Base-by-base conservation (phyloP, 92 coral and sea anemone species). In the Meandrina meandrites region DNA sequence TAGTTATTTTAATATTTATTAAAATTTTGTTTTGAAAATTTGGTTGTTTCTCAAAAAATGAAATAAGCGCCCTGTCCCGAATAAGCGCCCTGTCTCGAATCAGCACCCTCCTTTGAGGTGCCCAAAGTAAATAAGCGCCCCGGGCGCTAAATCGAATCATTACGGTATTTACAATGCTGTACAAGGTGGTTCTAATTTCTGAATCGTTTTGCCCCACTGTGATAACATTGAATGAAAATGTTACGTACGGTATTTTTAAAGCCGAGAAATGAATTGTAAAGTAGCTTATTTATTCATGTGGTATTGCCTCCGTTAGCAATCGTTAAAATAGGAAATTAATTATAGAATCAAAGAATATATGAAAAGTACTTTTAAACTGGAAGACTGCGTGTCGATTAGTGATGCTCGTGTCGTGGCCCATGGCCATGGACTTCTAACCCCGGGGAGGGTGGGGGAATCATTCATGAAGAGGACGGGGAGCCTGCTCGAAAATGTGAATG, bases 11-110 rank as follows among this genome's bases (percentile, higher is more conserved):
- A n/a, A n/a, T n/a, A n/a, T n/a, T n/a, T n/a, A n/a, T n/a, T n/a
- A n/a, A n/a, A n/a, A n/a, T n/a, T n/a, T n/a, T n/a, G n/a, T n/a
- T n/a, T n/a, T n/a, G n/a, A n/a, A n/a, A n/a, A n/a, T n/a, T n/a
- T n/a, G n/a, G n/a, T n/a, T n/a, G n/a, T n/a, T n/a, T n/a, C n/a
- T n/a, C n/a, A n/a, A n/a, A n/a, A n/a, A n/a, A n/a, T n/a, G n/a
- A n/a, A n/a, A n/a, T 64, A 64, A 89, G 91, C 89, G 89, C 88
- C 89, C 91, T 89, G 85, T 89, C 85, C 57, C 85, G 88, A 84
- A 89, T 84, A 83, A 89, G 91, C 81, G 82, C 91, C 89, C 92
- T 88, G n/a, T n/a, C n/a, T n/a, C n/a, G n/a, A n/a, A n/a, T n/a
- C n/a, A n/a, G n/a, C n/a, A n/a, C n/a, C n/a, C n/a, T n/a, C n/a